These are phyloP conservation scores for Pluvianellus socialis DNA, from an alignment of 2,113 vertebrate genomes.

Conservation along the genomic window DNA sequence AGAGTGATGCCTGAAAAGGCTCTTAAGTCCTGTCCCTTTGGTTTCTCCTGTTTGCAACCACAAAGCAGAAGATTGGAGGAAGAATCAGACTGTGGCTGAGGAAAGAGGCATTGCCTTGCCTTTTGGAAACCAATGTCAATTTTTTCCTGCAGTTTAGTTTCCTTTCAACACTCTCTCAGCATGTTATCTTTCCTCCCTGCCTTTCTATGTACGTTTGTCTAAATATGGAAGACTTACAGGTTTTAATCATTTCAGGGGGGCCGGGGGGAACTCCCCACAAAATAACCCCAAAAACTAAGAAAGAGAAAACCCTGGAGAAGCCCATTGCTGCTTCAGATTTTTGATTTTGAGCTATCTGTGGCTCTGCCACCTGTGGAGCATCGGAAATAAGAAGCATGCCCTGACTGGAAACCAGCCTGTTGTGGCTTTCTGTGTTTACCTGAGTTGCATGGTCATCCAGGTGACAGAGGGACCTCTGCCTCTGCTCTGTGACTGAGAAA, in stretches of 20 bases:
- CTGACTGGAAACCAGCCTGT: neutral
- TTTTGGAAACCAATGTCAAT: neutral
- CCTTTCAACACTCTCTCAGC: neutral
- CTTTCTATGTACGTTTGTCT: neutral
- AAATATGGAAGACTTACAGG: neutral
- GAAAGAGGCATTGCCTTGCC: neutral
- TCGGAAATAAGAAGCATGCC: neutral
- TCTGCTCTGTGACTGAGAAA: neutral
- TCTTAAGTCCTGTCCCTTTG: neutral
- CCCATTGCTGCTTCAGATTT: neutral
- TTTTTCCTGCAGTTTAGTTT: neutral
- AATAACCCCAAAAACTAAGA: neutral
- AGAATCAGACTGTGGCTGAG: neutral
- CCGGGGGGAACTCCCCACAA: neutral
- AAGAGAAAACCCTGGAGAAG: neutral
- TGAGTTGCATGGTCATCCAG: neutral
- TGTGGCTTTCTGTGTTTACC: neutral
- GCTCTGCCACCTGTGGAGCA: neutral
- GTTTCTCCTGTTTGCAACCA: neutral
- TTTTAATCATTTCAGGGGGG: neutral
- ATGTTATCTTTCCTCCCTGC: neutral
- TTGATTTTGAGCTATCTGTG: neutral
- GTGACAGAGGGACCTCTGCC: neutral
- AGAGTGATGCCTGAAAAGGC: neutral
- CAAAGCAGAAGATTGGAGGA: neutral